These are phyloP conservation scores for Brachyrhaphis roseni DNA, from an alignment of 2,797 vertebrate species.

Conservation along the genomic window DNA sequence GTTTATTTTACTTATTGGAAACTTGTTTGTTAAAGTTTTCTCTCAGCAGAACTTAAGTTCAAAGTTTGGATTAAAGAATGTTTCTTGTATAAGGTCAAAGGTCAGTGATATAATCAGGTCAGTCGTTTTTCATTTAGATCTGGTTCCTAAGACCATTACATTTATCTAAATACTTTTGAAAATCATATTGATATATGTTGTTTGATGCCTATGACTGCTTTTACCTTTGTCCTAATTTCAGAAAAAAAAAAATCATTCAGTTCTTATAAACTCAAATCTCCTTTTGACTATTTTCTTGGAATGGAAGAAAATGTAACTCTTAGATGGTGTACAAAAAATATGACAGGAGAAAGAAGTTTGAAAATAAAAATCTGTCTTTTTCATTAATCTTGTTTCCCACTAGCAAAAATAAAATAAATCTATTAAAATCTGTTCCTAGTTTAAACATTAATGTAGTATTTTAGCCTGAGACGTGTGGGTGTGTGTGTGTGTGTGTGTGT, in stretches of 20 bases:
- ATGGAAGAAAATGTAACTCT: not conserved
- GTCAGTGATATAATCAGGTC: not conserved
- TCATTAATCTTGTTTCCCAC: not conserved
- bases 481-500: too few relatives aligned
- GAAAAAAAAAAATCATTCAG: not conserved
- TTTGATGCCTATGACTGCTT: not conserved
- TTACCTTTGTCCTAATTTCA: not conserved
- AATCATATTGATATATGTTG: too few relatives aligned
- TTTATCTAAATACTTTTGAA: not conserved
- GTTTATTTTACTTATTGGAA: not conserved
- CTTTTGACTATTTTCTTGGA: not conserved
- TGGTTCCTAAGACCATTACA: not conserved
- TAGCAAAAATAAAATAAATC: not conserved
- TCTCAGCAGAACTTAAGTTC: not conserved
- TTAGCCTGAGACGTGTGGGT: not conserved
- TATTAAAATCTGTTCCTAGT: not conserved
- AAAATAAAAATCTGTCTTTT: not conserved
- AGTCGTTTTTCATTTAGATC: not conserved
- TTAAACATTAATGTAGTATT: not conserved
- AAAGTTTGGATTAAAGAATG: not conserved
- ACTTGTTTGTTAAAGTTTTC: not conserved
- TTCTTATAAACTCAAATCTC: not conserved
- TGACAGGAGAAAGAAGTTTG: not conserved
- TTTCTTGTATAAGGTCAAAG: not conserved
- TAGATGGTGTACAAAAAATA: not conserved